phyloP scores from a whole-genome alignment of 2,888 invertebrate species.

The Synanthedon tipuliformis region DNA sequence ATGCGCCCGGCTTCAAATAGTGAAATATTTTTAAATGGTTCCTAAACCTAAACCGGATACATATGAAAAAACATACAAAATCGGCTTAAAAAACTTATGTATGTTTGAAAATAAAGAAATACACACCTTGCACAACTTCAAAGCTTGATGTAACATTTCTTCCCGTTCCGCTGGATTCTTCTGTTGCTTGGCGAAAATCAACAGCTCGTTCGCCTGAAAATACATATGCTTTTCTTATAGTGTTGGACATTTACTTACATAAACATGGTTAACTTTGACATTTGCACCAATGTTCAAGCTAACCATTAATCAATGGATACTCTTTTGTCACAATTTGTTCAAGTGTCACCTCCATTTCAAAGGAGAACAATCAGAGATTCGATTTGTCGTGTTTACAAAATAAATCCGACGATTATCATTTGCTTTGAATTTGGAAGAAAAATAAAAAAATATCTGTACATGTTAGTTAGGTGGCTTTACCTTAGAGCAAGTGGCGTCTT shows the following conservation, averaged over 20 bases:
- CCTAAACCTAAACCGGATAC: too few relatives aligned
- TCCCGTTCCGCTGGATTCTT: conserved; percentile 81
- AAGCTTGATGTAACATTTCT: conserved; percentile 79
- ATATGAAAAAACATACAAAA: too few relatives aligned
- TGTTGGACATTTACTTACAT: too few relatives aligned
- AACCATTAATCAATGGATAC: too few relatives aligned
- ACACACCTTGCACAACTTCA: conserved; percentile 83
- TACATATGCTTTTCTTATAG: too few relatives aligned
- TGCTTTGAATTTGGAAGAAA: neutral
- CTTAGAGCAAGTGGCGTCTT: conserved; percentile 96
- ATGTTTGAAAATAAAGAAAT: neutral
- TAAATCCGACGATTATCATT: neutral
- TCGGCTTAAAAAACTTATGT: too few relatives aligned
- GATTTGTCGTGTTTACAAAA: neutral
- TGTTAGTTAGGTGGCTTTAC: conserved; percentile 48
- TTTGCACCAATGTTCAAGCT: too few relatives aligned
- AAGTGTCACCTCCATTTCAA: neutral
- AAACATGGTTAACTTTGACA: too few relatives aligned
- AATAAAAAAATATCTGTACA: neutral
- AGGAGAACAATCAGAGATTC: too few relatives aligned
- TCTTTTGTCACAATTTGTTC: too few relatives aligned
- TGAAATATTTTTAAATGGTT: too few relatives aligned
- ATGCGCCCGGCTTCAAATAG: too few relatives aligned
- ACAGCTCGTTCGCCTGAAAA: conserved; percentile 85
- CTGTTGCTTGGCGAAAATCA: conserved; percentile 83